Evolutionary conservation across 2,113 vertebrate genomes (phyloP).

Genomic region (Cynopterus brachyotis): DNA sequence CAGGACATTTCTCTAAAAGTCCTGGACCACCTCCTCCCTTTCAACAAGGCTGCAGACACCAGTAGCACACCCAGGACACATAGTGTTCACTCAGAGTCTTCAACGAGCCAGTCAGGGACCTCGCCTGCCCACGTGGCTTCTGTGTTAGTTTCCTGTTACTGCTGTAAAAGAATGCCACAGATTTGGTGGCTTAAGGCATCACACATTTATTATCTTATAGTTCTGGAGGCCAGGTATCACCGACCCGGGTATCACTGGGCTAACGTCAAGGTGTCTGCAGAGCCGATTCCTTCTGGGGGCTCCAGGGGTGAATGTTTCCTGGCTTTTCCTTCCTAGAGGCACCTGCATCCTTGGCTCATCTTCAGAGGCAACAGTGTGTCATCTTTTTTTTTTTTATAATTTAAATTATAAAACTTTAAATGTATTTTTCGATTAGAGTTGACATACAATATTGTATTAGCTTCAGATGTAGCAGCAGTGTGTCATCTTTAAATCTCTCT

Average conservation of each 20-base stretch:
- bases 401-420: not conserved
- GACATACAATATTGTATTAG: not conserved
- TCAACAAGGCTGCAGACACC: too few species aligned
- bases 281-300: not conserved
- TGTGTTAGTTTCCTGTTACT: not conserved
- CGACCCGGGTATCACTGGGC: not conserved
- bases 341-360: not conserved
- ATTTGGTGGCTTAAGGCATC: not conserved
- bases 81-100: accelerated
- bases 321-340: not conserved
- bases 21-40: not conserved
- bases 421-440: not conserved
- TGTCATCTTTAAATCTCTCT: not conserved
- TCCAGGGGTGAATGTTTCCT: not conserved
- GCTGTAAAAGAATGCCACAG: not conserved
- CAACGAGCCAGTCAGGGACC: not conserved
- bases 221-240: not conserved
- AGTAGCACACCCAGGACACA: not conserved
- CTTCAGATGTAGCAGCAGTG: not conserved
- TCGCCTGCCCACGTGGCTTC: not conserved
- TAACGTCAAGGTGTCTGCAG: too few species aligned
- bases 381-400: not conserved
- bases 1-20: not conserved
- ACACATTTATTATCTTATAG: not conserved
- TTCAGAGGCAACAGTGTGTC: not conserved